Base-by-base conservation (phyloP, 1,140 invertebrate species). In the Triops cancriformis region DNA sequence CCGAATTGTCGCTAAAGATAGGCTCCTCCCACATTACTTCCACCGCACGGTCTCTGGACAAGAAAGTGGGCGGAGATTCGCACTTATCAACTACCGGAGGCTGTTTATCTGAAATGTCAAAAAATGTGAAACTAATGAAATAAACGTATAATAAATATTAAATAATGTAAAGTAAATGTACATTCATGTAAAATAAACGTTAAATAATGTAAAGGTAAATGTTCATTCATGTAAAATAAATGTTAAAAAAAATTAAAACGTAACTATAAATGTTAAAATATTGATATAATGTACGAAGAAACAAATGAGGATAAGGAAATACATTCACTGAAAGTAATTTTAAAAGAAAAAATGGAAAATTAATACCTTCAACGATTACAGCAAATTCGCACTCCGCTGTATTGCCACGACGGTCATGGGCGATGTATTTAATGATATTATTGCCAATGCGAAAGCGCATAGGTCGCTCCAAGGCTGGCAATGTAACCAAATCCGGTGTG, bases 1-100 rank as follows among this genome's bases (percentile, higher is more conserved):
- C 87, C 0, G 91, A 91, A 83, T 92, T 92, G 80, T 92, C 91
- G 79, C 87, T 88, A 82, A 91, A 90, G 9, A 88, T 82, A 23
- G 91, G 91, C 80, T 90, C 89, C 74, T 90, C 88, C 90, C 90
- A 91, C 6, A 83, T 82, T 1, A 88, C 83, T 41, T 85, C 85
- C 3, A 88, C 84, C 11, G 82, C 82, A 42, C 82, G 82, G 18
- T 85, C 84, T 18, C 83, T 80, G 12, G 86, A 86, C 2, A 89
- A 83, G 79, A 88, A 87, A 26, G 86, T 83, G 4, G 87, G 84
- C 1, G 89, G 89, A 79, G 87, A 88, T 9, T 87, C 82, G 82
- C 91, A 92, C 75, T 86, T 85, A 81, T 91, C 90, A 2, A 91
- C 84, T 18, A 83, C 85, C 11, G 91, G 91, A 27, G 88, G 85